phyloP scores from a whole-genome alignment of 2,797 vertebrate species.

The Acrocephalus scirpaceus region DNA sequence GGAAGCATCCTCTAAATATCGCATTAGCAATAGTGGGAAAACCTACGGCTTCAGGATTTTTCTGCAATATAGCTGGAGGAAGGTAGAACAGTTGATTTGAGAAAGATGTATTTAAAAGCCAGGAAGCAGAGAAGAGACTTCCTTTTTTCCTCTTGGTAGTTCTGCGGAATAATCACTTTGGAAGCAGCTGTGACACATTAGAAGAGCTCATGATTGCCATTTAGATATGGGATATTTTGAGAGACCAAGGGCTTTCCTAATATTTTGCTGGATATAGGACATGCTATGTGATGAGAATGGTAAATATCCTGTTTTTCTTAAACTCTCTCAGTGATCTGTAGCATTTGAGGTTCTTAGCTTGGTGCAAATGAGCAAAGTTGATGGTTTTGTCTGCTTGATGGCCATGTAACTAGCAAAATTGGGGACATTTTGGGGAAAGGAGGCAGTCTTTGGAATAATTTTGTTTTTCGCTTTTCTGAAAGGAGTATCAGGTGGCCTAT shows the following conservation, averaged over 20 bases:
- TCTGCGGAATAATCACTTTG: slow-evolving; percentile 47
- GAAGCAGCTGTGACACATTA: not conserved
- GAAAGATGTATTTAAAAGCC: not conserved
- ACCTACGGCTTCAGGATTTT: not conserved
- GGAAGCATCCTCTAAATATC: not conserved
- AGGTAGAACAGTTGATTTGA: not conserved
- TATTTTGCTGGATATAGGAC: not conserved
- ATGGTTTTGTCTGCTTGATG: not conserved
- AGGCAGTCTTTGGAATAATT: not conserved
- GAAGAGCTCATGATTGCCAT: not conserved
- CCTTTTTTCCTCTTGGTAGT: not conserved
- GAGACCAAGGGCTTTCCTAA: not conserved
- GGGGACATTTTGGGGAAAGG: not conserved
- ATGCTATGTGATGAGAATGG: not conserved
- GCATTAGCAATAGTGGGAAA: not conserved
- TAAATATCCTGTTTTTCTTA: not conserved
- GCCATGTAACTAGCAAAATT: not conserved
- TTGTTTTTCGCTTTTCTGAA: not conserved
- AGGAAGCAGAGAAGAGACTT: not conserved
- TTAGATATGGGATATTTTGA: not conserved
- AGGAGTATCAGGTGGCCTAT: not conserved
- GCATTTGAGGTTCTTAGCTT: not conserved
- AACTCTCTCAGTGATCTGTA: not conserved
- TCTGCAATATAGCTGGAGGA: not conserved
- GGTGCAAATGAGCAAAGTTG: not conserved